Evolutionary conservation across 2,888 invertebrate species (phyloP).

Genomic region (Trissolcus japonicus): DNA sequence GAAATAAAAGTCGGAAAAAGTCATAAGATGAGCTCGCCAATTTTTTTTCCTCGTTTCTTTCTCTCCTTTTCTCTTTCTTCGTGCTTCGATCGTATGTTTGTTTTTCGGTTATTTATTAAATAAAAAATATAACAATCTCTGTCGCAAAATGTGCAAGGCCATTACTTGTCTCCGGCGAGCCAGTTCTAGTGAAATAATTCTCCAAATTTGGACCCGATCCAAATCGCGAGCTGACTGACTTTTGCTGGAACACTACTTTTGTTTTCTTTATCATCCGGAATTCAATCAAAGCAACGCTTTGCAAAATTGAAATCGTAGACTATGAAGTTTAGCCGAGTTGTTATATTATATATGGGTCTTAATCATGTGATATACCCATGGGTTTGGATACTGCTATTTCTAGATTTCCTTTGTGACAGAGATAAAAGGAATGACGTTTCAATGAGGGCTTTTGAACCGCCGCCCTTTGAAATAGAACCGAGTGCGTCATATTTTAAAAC

Average conservation of each 20-base stretch:
- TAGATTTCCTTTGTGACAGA: slow-evolving; percentile 51
- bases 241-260: slow-evolving; percentile 30
- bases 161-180: slow-evolving; percentile 16
- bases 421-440: slow-evolving; percentile 47
- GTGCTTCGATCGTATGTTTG: slow-evolving; percentile 1
- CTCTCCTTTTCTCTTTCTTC: background rate
- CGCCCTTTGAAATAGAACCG: slow-evolving; percentile 36
- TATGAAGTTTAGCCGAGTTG: slow-evolving; percentile 8
- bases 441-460: slow-evolving; percentile 44
- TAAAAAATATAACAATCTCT: too few relatives aligned
- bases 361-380: slow-evolving; percentile 43
- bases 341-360: slow-evolving; percentile 30
- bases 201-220: slow-evolving; percentile 46
- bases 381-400: slow-evolving; percentile 45
- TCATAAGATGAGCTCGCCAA: background rate
- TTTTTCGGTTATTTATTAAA: background rate
- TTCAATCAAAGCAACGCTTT: slow-evolving; percentile 29
- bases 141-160: too few relatives aligned
- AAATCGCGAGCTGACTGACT: slow-evolving; percentile 34
- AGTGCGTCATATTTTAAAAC: slow-evolving; percentile 46
- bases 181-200: slow-evolving; percentile 57
- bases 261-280: slow-evolving; percentile 29
- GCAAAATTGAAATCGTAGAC: slow-evolving; percentile 22
- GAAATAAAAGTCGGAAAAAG: slow-evolving; percentile 9
- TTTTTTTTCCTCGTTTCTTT: background rate